Conservation (phyloP, 2,113 vertebrate species). For the Cryptotis parvus region DNA sequence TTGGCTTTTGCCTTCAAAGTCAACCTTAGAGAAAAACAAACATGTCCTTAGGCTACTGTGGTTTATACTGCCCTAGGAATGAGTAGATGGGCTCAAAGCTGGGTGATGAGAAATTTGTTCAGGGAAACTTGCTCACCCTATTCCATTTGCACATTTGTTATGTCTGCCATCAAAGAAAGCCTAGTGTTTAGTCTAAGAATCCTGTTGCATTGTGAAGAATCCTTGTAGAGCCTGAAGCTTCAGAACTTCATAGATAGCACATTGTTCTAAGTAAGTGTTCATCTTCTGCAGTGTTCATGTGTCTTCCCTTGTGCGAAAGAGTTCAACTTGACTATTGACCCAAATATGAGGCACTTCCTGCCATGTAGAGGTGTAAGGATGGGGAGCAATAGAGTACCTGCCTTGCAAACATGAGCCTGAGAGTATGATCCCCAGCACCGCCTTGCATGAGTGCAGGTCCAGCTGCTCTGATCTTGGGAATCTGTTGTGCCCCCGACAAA, state of each 20-base stretch:
- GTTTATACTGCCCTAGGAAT: neutral
- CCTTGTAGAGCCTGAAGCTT: neutral
- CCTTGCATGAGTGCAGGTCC: too few relatives aligned
- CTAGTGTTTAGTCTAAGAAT: neutral
- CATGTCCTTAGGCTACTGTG: neutral
- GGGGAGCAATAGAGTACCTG: neutral
- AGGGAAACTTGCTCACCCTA: neutral
- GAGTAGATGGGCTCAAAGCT: neutral
- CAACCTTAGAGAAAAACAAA: conserved; percentile 10
- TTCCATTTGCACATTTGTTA: neutral
- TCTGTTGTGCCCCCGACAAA: too few relatives aligned
- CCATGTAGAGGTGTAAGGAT: neutral
- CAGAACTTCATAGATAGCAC: neutral
- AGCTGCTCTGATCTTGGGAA: too few relatives aligned
- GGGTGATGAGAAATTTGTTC: neutral
- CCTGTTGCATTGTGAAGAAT: neutral
- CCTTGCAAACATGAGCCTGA: too few relatives aligned
- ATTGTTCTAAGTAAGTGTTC: conserved; percentile 37
- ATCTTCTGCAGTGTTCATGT: neutral
- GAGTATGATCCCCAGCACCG: too few relatives aligned
- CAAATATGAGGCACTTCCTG: neutral
- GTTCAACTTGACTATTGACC: neutral
- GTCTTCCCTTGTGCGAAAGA: neutral
- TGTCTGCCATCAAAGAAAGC: neutral
- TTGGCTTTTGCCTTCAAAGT: conserved; percentile 9